Conservation (phyloP, 2,797 vertebrate genomes). For the Sarcoramphus papa region DNA sequence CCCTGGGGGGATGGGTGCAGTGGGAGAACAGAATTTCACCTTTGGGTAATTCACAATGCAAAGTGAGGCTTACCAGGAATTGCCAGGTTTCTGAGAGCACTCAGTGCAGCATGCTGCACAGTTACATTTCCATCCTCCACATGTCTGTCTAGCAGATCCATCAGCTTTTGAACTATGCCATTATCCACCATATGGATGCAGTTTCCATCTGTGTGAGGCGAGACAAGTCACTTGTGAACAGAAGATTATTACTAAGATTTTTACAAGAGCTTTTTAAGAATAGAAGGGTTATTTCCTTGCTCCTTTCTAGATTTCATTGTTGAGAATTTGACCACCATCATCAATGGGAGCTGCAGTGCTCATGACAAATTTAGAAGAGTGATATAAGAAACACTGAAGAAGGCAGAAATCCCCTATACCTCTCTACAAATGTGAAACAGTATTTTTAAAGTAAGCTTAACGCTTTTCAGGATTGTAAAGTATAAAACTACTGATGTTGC, state of each 20-base stretch:
- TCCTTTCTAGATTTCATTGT: not conserved
- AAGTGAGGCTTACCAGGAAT: constrained; percentile 86
- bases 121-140: constrained; percentile 96
- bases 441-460: not conserved
- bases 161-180: constrained; percentile 93
- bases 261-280: not conserved
- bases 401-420: not conserved
- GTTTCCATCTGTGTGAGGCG: constrained; percentile 83
- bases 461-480: not conserved
- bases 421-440: not conserved
- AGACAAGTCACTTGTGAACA: constrained; percentile 11
- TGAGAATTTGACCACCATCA: not conserved
- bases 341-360: not conserved
- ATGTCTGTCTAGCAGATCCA: constrained; percentile 91
- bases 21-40: not conserved
- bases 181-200: constrained; percentile 99
- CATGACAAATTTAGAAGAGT: not conserved
- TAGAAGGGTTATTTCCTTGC: not conserved
- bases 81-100: constrained; percentile 92
- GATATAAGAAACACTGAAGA: not conserved
- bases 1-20: not conserved
- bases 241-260: not conserved
- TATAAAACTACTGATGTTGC: not conserved
- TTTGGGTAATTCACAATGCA: not conserved
- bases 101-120: constrained; percentile 94